phyloP scores from a whole-genome alignment of 2,888 invertebrate species.

The Melikaiella ostensackeni region DNA sequence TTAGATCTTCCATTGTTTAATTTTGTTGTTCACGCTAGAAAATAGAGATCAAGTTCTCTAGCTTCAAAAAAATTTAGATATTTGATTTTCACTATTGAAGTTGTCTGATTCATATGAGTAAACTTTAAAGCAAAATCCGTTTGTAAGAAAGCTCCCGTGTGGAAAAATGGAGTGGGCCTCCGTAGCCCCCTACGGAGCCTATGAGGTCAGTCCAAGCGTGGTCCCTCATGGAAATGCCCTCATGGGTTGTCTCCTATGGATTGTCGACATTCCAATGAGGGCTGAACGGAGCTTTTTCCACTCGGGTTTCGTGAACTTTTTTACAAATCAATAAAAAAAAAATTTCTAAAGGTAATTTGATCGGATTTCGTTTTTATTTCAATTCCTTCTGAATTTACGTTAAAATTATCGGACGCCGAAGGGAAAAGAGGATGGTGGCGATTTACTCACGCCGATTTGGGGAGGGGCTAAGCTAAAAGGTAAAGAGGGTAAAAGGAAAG shows the following conservation, averaged over 20 bases:
- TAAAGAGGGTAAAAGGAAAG: slow-evolving; percentile 34
- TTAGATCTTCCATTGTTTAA: background rate
- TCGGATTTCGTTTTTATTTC: slow-evolving; percentile 61
- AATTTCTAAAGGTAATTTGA: slow-evolving; percentile 37
- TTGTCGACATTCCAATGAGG: too few relatives aligned
- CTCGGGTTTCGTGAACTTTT: background rate
- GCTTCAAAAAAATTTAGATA: too few relatives aligned
- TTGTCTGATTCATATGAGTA: too few relatives aligned
- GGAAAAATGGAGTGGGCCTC: too few relatives aligned
- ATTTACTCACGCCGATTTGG: slow-evolving; percentile 48
- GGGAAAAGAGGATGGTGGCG: slow-evolving; percentile 45
- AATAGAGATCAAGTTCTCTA: too few relatives aligned
- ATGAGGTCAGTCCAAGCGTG: too few relatives aligned
- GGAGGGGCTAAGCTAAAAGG: slow-evolving; percentile 39
- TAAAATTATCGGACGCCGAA: slow-evolving; percentile 59
- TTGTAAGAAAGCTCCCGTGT: background rate
- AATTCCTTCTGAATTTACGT: slow-evolving; percentile 64
- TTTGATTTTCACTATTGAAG: too few relatives aligned
- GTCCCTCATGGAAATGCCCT: too few relatives aligned
- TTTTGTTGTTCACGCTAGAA: too few relatives aligned
- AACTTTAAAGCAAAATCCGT: background rate
- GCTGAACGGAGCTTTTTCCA: too few relatives aligned
- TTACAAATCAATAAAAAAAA: background rate
- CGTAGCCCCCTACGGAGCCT: too few relatives aligned
- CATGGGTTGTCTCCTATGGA: too few relatives aligned